A percentile compares a stretch with the other conserved stretches of the same genome.
Evolutionary conservation across 2,797 vertebrate species (phyloP).

Genomic region (Hybognathus amarus): DNA sequence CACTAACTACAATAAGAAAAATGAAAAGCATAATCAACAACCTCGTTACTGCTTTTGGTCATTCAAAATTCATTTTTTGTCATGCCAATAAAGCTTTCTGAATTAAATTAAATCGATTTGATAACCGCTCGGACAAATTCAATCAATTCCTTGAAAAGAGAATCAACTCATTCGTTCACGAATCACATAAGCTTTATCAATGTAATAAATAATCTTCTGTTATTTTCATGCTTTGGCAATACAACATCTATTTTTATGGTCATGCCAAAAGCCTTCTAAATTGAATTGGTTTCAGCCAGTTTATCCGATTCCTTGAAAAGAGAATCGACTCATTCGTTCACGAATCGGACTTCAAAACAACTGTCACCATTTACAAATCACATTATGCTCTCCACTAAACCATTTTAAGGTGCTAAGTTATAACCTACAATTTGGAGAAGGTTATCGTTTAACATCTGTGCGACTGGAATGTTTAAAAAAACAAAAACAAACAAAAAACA

Average conservation of each 20-base stretch:
- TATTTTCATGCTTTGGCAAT: too few relatives aligned
- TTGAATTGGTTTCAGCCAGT: background rate
- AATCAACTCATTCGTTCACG: conserved; percentile 1
- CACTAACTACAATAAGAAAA: too few relatives aligned
- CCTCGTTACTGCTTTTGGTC: too few relatives aligned
- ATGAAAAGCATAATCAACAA: too few relatives aligned
- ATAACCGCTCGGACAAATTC: background rate
- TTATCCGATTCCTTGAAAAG: background rate
- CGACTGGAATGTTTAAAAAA: background rate
- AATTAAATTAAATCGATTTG: too few relatives aligned
- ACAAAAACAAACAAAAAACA: background rate
- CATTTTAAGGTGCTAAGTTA: fast-evolving
- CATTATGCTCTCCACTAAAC: background rate
- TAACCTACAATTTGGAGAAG: too few relatives aligned
- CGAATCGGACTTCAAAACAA: background rate
- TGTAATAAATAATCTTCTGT: too few relatives aligned
- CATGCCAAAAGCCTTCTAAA: too few relatives aligned
- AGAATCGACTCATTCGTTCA: conserved; percentile 6
- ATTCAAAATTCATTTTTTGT: too few relatives aligned
- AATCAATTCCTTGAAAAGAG: background rate
- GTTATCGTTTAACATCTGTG: background rate
- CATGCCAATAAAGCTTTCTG: too few relatives aligned
- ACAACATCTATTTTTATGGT: too few relatives aligned
- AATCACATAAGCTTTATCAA: too few relatives aligned
- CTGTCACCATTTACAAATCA: background rate